Evolutionary conservation across 2,888 invertebrate genomes (phyloP).

Genomic region (Drosophila falleni): DNA sequence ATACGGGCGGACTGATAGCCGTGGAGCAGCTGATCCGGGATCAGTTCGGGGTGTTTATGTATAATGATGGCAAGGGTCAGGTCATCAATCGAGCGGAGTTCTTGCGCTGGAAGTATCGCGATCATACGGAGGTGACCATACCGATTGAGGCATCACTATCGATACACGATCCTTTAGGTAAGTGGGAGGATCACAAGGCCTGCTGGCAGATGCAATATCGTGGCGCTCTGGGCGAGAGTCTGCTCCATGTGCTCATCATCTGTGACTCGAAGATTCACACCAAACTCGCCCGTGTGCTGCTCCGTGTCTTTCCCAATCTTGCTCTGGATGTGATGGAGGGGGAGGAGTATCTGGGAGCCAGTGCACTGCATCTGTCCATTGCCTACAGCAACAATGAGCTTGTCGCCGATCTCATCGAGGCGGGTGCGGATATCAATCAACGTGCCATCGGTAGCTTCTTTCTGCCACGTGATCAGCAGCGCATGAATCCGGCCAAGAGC

Average conservation of each 20-base stretch:
- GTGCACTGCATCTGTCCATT: constrained; percentile 97
- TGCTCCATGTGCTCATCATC: constrained; percentile 97
- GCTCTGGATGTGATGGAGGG: constrained; percentile 98
- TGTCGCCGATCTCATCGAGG: constrained; percentile 96
- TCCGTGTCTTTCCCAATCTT: constrained; percentile 96
- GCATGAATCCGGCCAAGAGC: constrained; percentile 90
- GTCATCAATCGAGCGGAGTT: constrained; percentile 95
- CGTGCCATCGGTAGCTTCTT: constrained; percentile 98
- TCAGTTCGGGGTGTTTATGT: constrained; percentile 95
- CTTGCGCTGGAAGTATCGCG: constrained; percentile 95
- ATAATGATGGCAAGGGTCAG: constrained; percentile 93
- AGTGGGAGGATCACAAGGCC: constrained; percentile 96
- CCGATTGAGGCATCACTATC: constrained; percentile 95
- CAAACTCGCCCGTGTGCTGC: constrained; percentile 92
- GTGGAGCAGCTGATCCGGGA: constrained; percentile 94
- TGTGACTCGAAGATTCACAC: constrained; percentile 93
- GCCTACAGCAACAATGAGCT: constrained; percentile 98
- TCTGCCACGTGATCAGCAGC: constrained; percentile 96
- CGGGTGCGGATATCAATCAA: constrained; percentile 96
- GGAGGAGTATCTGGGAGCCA: constrained; percentile 98
- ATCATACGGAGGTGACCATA: constrained; percentile 92
- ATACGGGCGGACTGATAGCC: constrained; percentile 92
- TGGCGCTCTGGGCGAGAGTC: constrained; percentile 97
- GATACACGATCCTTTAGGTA: constrained; percentile 93
- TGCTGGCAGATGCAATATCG: constrained; percentile 99